phyloP scores from a whole-genome alignment of 1,140 invertebrate genomes.

The Thaumetopoea pityocampa region DNA sequence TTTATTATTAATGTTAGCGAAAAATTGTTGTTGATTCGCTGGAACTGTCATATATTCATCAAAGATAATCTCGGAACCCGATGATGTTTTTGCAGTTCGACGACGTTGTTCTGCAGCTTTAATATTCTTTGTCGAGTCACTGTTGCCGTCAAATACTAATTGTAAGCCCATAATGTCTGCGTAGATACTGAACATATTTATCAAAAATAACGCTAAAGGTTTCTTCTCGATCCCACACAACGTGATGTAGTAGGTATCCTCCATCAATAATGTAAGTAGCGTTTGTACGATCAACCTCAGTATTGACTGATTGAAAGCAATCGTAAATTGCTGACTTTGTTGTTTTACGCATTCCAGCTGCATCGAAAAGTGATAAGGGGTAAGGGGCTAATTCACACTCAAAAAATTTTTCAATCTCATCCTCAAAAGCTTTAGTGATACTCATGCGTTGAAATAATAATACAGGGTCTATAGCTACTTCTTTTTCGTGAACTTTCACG shows the following conservation, averaged over 20 bases:
- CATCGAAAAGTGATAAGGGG: conserved; percentile 45
- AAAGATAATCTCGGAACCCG: too few species aligned
- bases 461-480: conserved; percentile 43
- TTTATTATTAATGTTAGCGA: too few species aligned
- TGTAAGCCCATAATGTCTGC: too few species aligned
- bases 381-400: conserved; percentile 41
- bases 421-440: conserved; percentile 18
- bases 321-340: conserved; percentile 45
- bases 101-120: too few species aligned
- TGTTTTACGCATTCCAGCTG: conserved; percentile 27
- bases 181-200: too few species aligned
- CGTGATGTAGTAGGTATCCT: conserved; percentile 2
- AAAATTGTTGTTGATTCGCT: too few species aligned
- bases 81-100: too few species aligned
- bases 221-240: too few species aligned
- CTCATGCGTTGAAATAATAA: conserved; percentile 57
- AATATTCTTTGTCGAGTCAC: too few species aligned
- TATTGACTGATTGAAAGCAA: conserved; percentile 33
- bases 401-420: conserved; percentile 47
- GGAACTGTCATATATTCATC: too few species aligned
- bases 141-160: too few species aligned
- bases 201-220: too few species aligned
- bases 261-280: conserved; percentile 1
- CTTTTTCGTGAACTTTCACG: conserved; percentile 41
- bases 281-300: conserved; percentile 22